A percentile compares a stretch with the other conserved stretches of the same genome.
phyloP scores from a whole-genome alignment of 1,140 invertebrate species.

The Pristionchus pacificus region DNA sequence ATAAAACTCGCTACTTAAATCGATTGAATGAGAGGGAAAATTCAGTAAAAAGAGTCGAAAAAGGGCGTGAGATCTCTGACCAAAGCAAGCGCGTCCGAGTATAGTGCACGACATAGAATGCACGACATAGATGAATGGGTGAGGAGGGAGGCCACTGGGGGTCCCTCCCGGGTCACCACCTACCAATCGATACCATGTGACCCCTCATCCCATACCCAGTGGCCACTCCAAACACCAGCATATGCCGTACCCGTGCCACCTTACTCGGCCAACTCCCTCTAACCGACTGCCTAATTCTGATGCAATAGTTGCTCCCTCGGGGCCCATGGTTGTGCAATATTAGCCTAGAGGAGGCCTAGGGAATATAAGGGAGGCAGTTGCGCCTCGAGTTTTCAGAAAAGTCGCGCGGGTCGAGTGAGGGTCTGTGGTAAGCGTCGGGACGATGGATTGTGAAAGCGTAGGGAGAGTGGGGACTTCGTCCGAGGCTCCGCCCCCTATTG shows the following conservation, averaged over 20 bases:
- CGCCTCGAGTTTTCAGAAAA: too few relatives aligned
- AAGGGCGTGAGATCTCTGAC: too few relatives aligned
- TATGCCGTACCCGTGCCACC: neutral
- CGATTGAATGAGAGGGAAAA: too few relatives aligned
- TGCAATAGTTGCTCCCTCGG: neutral
- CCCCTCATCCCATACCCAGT: neutral
- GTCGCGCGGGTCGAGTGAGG: too few relatives aligned
- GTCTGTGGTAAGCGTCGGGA: neutral
- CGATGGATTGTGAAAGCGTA: neutral
- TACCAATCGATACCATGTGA: neutral
- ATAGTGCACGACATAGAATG: neutral
- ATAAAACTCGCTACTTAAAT: too few relatives aligned
- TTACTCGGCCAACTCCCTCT: neutral
- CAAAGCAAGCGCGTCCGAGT: neutral
- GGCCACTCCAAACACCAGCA: neutral
- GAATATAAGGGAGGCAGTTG: too few relatives aligned
- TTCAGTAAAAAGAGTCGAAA: too few relatives aligned
- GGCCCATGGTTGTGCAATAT: neutral
- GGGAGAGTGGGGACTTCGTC: neutral
- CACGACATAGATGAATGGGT: neutral
- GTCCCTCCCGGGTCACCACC: neutral
- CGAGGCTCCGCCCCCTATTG: neutral
- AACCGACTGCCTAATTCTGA: neutral
- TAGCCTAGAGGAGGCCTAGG: neutral
- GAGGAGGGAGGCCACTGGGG: neutral